Evolutionary conservation across 35 echinoderm and acorn worm genomes (phyloP), one percentile per base, ranked within the genome.

Genomic region (Diadema setosum): DNA sequence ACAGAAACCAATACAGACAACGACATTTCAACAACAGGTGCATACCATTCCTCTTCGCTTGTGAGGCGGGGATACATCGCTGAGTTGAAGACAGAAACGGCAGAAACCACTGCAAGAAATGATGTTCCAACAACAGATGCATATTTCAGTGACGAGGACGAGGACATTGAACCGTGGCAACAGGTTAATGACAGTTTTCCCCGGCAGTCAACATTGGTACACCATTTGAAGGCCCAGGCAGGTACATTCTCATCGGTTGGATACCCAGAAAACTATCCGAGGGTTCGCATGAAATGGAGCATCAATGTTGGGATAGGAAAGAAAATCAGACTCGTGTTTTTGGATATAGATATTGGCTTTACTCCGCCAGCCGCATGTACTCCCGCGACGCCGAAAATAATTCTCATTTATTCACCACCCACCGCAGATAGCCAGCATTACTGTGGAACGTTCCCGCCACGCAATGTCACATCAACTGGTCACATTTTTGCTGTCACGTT

Each of bases 291-390:
- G 20, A 85, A n/a, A 31, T 67, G 65, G 81, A 45, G 45, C 5
- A 74, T 84, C 42, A 45, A 8, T 18, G 43, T 84, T 40, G 60
- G 48, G 8, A 35, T 45, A 39, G 65, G 60, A 25, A 27, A 73
- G 31, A 42, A 16, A 3, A 82, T 90, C 39, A 81, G 65, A 12
- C 87, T 90, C 25, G 37, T 37, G 35, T 90, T 90, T n/a, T 24
- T 65, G 7, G 87, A 82, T 15, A 82, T 90, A 69, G 39, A 42
- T 35, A 5, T 90, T 37, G 87, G 78, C 12, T 42, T 65, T 23
- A 20, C 18, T 4, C n/a, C 73, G 18, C 29, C 49, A 45, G 45
- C 56, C 12, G 39, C 37, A 36, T 81, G 70, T 42, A 40, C 8
- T 31, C 26, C 33, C 65, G 61, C 37, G 16, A 64, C 87, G 9